These are phyloP conservation scores for Geodia barretti DNA, from an alignment of 37 sponge, comb jelly and placozoan species.

Conservation along the genomic window DNA sequence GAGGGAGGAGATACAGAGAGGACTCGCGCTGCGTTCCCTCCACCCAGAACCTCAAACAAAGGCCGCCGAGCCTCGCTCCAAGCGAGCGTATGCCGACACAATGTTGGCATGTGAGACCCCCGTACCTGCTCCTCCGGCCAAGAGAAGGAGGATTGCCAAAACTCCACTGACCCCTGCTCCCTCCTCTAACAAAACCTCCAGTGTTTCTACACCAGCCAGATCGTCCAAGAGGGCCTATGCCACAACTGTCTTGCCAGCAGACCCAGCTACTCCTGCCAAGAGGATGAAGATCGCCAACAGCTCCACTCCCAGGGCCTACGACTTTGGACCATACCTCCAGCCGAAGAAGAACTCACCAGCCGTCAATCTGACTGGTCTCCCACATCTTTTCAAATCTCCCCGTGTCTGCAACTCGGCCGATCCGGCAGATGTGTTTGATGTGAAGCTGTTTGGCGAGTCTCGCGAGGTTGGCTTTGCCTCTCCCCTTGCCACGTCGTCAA, in stretches of 20 bases:
- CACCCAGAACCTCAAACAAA: constrained; percentile 17
- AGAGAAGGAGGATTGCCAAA: constrained; percentile 32
- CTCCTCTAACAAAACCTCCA: neutral
- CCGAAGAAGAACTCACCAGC: neutral
- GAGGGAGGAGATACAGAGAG: constrained; percentile 38
- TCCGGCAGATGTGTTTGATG: constrained; percentile 13
- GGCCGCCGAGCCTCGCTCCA: neutral
- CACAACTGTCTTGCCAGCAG: neutral
- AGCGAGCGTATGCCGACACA: constrained; percentile 30
- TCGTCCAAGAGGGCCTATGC: neutral
- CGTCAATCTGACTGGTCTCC: constrained; percentile 13
- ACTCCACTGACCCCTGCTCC: neutral
- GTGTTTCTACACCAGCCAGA: neutral
- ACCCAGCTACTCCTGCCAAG: too few species aligned
- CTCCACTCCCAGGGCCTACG: constrained; percentile 24
- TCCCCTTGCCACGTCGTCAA: constrained; percentile 46
- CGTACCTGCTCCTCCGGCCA: constrained; percentile 29
- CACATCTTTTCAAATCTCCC: constrained; percentile 33
- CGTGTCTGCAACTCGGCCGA: constrained; percentile 9
- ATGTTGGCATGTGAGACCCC: constrained; percentile 31
- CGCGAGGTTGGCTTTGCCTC: constrained; percentile 35
- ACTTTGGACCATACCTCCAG: constrained; percentile 26
- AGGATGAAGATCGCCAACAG: neutral
- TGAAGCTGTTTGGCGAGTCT: constrained; percentile 13
- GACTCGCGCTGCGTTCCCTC: constrained; percentile 5